Evolutionary conservation across 1,140 invertebrate species (phyloP), one percentile per base, ranked within the genome.

Genomic region (Drosophila albomicans): DNA sequence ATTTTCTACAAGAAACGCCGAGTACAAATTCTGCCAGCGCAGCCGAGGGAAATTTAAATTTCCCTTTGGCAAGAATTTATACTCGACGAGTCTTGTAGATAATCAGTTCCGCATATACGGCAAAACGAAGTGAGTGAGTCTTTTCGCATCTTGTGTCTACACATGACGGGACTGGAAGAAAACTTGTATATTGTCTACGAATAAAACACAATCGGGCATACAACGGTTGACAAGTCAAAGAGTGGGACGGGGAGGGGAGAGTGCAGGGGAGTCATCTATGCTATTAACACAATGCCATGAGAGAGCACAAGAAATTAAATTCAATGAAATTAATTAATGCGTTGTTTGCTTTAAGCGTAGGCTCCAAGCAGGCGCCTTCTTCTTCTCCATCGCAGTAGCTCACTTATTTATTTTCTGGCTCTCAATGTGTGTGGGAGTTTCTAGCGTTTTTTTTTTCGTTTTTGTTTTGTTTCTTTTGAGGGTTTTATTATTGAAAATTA

Each of bases 321-420:
- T 80, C 81, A 85, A 86, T 85, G 66, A 86, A 86, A 86, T 81
- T 81, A 85, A 86, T 85, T 84, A 84, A 73, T 74, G 71, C 57
- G 51, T 62, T 56, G 49, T 62, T 54, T 30, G 38, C 10, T 38
- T 48, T 30, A 48, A 74, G 73, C 73, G 73, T 76, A 41, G 73
- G 73, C 68, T 54, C 48, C 49, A 69, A 51, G 5, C 48, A 28
- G 68, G 58, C 52, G 59, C 72, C 58, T 38, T 8, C 7, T 13
- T 30, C 13, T 20, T 46, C 49, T 10, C 41, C 5, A 28, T 25
- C 41, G 38, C 65, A 62, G 65, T 43, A 61, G 70, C 52, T 38
- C 6, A 51, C 13, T 64, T 72, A 65, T 58, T 68, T 61, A 56
- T 54, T 52, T 3, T 54, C 38, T 10, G 11, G 16, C 41, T 30